A percentile compares a stretch with the other conserved stretches of the same genome.
These are phyloP conservation scores for Dendrocincla fuliginosa DNA, from an alignment of 2,797 vertebrate genomes.

Conservation along the genomic window DNA sequence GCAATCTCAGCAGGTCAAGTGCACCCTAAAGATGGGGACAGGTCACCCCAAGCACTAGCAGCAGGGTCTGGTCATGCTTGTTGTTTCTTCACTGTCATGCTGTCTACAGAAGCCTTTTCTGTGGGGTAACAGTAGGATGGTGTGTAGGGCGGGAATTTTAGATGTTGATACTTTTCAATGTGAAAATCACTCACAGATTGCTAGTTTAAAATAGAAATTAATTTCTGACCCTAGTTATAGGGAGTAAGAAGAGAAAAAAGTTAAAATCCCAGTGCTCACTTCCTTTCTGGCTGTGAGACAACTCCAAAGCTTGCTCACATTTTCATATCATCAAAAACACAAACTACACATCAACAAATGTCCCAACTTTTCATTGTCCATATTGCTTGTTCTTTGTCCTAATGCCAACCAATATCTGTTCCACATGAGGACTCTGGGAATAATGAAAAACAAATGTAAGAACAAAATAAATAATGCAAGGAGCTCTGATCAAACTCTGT, in stretches of 20 bases:
- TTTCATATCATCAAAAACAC: not conserved
- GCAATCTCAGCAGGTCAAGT: not conserved
- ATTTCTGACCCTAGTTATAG: not conserved
- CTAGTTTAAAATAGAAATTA: not conserved
- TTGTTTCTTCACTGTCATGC: accelerated
- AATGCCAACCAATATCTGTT: not conserved
- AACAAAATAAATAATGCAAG: not conserved
- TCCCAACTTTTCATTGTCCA: not conserved
- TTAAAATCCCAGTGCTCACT: not conserved
- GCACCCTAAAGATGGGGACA: not conserved
- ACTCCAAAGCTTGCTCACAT: not conserved
- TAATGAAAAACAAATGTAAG: not conserved
- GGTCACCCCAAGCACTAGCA: not conserved
- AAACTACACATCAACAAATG: not conserved
- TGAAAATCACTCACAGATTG: not conserved
- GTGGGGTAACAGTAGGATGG: not conserved
- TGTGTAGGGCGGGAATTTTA: not conserved
- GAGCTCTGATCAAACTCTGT: not conserved
- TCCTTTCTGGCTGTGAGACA: not conserved
- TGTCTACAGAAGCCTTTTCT: not conserved
- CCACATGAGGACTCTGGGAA: not conserved
- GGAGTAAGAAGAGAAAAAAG: not conserved
- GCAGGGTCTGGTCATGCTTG: accelerated
- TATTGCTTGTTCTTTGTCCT: not conserved
- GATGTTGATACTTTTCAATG: not conserved